Evolutionary conservation across 2,888 invertebrate genomes (phyloP), one percentile per base, ranked within the genome.

Genomic region (Andrena bicolor): DNA sequence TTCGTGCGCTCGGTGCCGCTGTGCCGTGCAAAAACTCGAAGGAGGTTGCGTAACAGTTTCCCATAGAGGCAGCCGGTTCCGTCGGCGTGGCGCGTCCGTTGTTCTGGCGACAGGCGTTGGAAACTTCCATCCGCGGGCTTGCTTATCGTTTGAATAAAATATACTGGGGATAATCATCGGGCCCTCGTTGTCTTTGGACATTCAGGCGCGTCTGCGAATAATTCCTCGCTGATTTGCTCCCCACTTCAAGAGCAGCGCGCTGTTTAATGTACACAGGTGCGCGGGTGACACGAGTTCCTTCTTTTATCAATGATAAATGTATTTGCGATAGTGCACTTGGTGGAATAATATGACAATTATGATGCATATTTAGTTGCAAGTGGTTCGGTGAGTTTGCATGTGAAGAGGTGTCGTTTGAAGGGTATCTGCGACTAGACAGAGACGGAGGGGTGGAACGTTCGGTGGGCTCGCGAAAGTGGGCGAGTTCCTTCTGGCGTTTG

Each of bases 401-500:
- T 13, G 41, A 13, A 41, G 13, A 41, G 4, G 41, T 13, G 41
- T 13, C 41, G 41, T 41, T 41, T 13, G 41, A 16, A 56, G 23
- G 23, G 20, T 26, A 56, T 56, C 20, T 20, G 56, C 20, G 4
- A 56, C 10, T 2, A 10, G 23, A 26, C 3, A 26, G 23, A 56
- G 10, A 13, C 4, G 4, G 56, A 56, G 56, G 4, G 23, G 10
- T 13, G 41, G 13, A 41, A 41, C 41, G 41, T 13, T 56, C 10
- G 56, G 3, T 13, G 10, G 10, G 13, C 23, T 23, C 26, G 23
- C 10, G 23, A 56, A 23, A 10, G 10, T 56, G 23, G 35, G 23
- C 0, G 8, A 6, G 32, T 8, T 16, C 10, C 10, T 53, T n/a
- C 23, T 1, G 32, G 64, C 20, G 63, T 80, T 84, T 84, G 80